A percentile compares a stretch with the other conserved stretches of the same genome.
Conservation (phyloP, 2,113 vertebrate genomes). For the Tachycineta bicolor region DNA sequence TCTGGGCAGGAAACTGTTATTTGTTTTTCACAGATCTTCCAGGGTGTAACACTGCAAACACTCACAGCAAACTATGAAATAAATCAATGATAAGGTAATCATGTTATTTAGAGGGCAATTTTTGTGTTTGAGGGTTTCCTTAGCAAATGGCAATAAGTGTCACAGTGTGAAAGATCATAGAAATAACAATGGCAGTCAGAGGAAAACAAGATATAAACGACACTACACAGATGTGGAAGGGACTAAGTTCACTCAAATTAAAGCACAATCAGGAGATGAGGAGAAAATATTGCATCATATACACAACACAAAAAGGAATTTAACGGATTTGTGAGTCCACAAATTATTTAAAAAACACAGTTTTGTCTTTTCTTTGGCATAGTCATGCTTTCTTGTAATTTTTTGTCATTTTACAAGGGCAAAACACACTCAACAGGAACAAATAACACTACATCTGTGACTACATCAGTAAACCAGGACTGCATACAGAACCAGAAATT, state of each 20-base stretch:
- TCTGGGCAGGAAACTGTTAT: not conserved
- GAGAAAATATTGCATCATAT: not conserved
- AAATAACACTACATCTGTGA: not conserved
- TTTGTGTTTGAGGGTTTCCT: constrained; percentile 29
- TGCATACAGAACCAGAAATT: not conserved
- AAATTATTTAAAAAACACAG: not conserved
- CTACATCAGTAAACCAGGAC: not conserved
- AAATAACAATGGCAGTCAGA: not conserved
- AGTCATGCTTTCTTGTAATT: not conserved
- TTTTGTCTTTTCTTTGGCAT: not conserved
- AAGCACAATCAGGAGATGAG: not conserved
- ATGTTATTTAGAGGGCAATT: constrained; percentile 23
- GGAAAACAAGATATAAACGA: not conserved
- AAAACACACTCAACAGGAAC: not conserved
- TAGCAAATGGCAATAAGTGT: constrained; percentile 3
- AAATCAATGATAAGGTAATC: constrained; percentile 60
- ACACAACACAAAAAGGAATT: not conserved
- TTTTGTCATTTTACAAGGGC: not conserved
- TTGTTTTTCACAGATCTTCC: not conserved
- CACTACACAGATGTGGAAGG: not conserved
- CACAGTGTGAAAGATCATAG: constrained; percentile 3
- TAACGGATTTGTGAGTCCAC: not conserved
- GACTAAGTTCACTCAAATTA: not conserved
- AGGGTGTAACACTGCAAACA: not conserved
- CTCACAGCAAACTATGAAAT: constrained; percentile 6